Conservation (phyloP, 1,140 invertebrate species). For the Halesus radiatus region DNA sequence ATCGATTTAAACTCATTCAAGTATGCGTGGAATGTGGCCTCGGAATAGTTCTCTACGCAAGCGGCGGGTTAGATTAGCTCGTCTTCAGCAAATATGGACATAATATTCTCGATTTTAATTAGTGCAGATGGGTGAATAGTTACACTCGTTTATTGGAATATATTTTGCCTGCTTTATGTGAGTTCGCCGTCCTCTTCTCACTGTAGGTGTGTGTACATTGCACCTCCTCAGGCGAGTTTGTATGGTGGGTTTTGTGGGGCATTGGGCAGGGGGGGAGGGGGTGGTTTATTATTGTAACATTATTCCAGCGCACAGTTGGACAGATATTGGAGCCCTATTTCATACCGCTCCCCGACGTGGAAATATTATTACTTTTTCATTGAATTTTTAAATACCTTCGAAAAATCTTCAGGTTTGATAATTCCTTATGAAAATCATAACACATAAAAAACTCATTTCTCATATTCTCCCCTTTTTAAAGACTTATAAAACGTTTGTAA, state of each 20-base stretch:
- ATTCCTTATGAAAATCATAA: neutral
- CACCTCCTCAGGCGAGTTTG: neutral
- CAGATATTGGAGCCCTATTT: slow-evolving; percentile 19
- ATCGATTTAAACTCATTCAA: neutral
- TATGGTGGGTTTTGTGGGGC: neutral
- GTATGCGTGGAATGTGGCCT: too few species aligned
- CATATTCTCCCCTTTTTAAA: neutral
- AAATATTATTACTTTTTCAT: slow-evolving; percentile 16
- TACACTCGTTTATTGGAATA: too few species aligned
- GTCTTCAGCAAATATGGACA: too few species aligned
- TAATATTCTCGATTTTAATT: too few species aligned
- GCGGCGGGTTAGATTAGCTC: too few species aligned
- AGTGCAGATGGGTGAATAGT: too few species aligned
- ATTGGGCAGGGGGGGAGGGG: neutral
- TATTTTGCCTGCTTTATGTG: too few species aligned
- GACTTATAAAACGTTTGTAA: too few species aligned
- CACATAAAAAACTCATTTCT: too few species aligned
- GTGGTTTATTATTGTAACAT: slow-evolving; percentile 22
- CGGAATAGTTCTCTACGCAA: too few species aligned
- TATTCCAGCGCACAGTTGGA: neutral
- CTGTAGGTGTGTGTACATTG: neutral
- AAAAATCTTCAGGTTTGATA: neutral
- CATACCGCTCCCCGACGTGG: neutral
- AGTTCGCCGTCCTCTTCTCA: too few species aligned
- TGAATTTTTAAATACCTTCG: neutral